Percentiles rank a stretch among this genome's conserved stretches.
Evolutionary conservation across 1,140 invertebrate genomes (phyloP).

Genomic region (Lethrus apterus): DNA sequence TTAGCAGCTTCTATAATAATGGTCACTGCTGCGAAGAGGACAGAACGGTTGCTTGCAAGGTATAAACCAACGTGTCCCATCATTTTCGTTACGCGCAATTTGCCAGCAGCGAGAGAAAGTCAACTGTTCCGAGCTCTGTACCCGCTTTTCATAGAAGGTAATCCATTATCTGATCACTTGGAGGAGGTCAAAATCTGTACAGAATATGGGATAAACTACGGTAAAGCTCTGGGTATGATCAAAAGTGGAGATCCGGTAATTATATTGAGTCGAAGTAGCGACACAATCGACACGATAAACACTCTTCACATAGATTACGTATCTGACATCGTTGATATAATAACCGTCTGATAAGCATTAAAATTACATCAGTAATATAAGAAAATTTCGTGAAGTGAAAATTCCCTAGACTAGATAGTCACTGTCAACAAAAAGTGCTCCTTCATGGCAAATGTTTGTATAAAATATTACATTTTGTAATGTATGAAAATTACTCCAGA

Average conservation of each 20-base stretch:
- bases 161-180: conserved; percentile 71
- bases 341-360: too few relatives aligned
- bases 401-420: too few relatives aligned
- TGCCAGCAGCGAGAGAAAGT: conserved; percentile 83
- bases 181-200: conserved; percentile 95
- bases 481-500: too few relatives aligned
- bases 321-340: too few relatives aligned
- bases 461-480: too few relatives aligned
- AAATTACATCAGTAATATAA: too few relatives aligned
- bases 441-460: too few relatives aligned
- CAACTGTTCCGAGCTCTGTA: conserved; percentile 93
- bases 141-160: conserved; percentile 83
- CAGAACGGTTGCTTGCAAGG: conserved; percentile 86
- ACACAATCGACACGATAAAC: conserved; percentile 94
- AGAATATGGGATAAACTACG: conserved; percentile 79
- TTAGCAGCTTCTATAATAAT: conserved; percentile 89
- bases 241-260: conserved; percentile 82
- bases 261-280: conserved; percentile 92
- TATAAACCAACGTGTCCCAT: conserved; percentile 95
- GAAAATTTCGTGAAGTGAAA: too few relatives aligned
- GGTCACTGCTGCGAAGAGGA: conserved; percentile 91
- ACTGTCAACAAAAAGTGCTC: too few relatives aligned
- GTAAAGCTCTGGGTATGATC: conserved; percentile 83
- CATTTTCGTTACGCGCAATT: conserved; percentile 85
- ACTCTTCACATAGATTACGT: conserved; percentile 91